Percentiles rank a stretch among this genome's conserved stretches.
These are phyloP conservation scores for Maylandia zebra DNA, from an alignment of 2,113 vertebrate genomes.

Conservation along the genomic window DNA sequence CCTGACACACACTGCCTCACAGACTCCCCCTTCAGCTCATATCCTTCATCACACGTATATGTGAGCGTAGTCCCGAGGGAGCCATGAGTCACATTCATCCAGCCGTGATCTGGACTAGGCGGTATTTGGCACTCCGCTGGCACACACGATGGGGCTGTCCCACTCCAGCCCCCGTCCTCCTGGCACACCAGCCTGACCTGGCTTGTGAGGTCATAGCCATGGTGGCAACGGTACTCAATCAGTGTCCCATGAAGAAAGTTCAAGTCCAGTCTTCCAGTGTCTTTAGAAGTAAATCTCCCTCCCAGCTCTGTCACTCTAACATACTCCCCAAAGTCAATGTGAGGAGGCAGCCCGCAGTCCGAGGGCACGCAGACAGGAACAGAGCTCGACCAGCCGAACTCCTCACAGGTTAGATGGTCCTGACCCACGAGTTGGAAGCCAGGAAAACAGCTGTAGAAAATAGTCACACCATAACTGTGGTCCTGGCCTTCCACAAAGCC, in stretches of 20 bases:
- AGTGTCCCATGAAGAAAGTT: slow-evolving; percentile 80
- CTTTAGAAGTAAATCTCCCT: background rate
- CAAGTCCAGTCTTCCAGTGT: slow-evolving; percentile 23
- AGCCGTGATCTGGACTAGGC: slow-evolving; percentile 75
- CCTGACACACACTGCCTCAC: slow-evolving; percentile 79
- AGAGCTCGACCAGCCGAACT: slow-evolving; percentile 86
- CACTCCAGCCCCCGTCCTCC: slow-evolving; percentile 91
- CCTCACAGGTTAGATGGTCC: slow-evolving; percentile 90
- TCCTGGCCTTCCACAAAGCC: slow-evolving; percentile 97
- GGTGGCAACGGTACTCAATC: slow-evolving; percentile 81
- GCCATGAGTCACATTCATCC: slow-evolving; percentile 77
- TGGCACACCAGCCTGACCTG: slow-evolving; percentile 76
- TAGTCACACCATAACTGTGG: slow-evolving; percentile 88
- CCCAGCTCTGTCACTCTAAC: slow-evolving; percentile 51
- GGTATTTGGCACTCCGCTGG: slow-evolving; percentile 81
- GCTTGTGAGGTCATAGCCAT: slow-evolving; percentile 82
- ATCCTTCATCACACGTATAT: slow-evolving; percentile 83
- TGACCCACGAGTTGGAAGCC: slow-evolving; percentile 88
- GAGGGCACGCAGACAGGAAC: slow-evolving; percentile 79
- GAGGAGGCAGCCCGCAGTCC: slow-evolving; percentile 93
- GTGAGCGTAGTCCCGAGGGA: slow-evolving; percentile 70
- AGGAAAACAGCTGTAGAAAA: slow-evolving; percentile 97
- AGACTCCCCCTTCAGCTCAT: slow-evolving; percentile 75
- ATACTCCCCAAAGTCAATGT: slow-evolving; percentile 94
- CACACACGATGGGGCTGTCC: slow-evolving; percentile 82